Evolutionary conservation across 2,888 invertebrate species (phyloP).

Genomic region (Nephrotoma flavescens): DNA sequence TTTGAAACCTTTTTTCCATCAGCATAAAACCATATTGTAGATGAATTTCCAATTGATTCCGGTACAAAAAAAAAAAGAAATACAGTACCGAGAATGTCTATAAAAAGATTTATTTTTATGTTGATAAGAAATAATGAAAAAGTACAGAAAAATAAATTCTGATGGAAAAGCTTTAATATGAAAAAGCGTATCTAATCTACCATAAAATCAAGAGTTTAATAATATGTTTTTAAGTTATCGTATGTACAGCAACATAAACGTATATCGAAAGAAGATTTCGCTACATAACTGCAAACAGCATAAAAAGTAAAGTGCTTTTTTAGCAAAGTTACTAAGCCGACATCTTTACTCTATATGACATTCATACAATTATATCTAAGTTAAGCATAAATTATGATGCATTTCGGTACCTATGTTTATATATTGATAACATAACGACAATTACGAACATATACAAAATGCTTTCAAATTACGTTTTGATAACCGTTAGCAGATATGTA

Average conservation of each 20-base stretch:
- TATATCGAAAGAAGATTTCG: background rate
- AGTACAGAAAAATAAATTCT: background rate
- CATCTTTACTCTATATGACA: background rate
- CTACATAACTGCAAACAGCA: background rate
- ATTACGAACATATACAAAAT: too few species aligned
- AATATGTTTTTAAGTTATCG: background rate
- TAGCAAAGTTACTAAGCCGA: background rate
- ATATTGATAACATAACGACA: too few species aligned
- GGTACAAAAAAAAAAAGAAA: background rate
- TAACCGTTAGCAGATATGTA: background rate
- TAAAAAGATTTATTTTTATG: background rate
- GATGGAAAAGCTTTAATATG: background rate
- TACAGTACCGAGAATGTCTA: background rate
- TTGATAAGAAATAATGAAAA: background rate
- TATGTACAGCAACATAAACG: background rate
- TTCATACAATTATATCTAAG: background rate
- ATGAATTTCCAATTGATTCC: background rate
- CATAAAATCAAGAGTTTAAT: background rate
- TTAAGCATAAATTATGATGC: background rate
- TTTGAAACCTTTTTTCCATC: background rate
- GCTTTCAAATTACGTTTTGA: background rate
- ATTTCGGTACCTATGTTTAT: background rate
- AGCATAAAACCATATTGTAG: background rate
- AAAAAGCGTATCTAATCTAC: background rate
- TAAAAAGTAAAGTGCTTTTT: background rate